Percentiles rank a stretch among this genome's conserved stretches.
Conservation (phyloP, 2,888 invertebrate species). For the Seira sanloemensis region DNA sequence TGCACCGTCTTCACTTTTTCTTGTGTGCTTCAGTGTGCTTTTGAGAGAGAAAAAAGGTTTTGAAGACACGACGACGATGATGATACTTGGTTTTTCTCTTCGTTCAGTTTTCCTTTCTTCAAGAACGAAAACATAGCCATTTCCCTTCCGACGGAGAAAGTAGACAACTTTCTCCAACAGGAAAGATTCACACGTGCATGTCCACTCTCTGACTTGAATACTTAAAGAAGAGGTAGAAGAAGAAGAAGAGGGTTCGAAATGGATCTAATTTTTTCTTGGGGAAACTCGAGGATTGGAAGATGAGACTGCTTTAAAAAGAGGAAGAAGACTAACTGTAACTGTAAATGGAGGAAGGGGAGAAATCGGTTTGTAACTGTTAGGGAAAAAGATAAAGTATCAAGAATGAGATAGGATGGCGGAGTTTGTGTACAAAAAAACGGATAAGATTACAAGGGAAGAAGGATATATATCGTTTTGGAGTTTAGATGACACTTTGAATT, state of each 20-base stretch:
- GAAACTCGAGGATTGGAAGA: background rate
- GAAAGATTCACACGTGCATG: conserved; percentile 64
- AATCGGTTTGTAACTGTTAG: too few relatives aligned
- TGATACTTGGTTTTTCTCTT: background rate
- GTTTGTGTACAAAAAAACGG: too few relatives aligned
- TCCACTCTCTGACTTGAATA: conserved; percentile 61
- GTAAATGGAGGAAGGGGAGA: background rate
- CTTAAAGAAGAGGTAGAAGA: conserved; percentile 33
- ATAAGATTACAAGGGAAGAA: too few relatives aligned
- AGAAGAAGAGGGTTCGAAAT: background rate
- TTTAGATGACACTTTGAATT: too few relatives aligned
- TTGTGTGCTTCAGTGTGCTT: background rate
- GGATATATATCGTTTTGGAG: too few relatives aligned
- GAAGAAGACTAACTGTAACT: background rate
- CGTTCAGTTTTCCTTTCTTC: background rate
- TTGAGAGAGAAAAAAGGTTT: background rate
- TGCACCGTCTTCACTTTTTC: background rate
- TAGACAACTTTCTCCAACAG: conserved; percentile 10
- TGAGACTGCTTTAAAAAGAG: too few relatives aligned
- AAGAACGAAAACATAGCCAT: background rate
- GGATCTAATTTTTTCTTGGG: conserved; percentile 10
- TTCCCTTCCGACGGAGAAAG: too few relatives aligned
- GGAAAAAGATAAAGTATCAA: too few relatives aligned
- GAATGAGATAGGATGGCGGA: too few relatives aligned
- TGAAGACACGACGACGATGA: background rate